Evolutionary conservation across 2,888 invertebrate species (phyloP), one percentile per base, ranked within the genome.

Genomic region (Urechis unicinctus): DNA sequence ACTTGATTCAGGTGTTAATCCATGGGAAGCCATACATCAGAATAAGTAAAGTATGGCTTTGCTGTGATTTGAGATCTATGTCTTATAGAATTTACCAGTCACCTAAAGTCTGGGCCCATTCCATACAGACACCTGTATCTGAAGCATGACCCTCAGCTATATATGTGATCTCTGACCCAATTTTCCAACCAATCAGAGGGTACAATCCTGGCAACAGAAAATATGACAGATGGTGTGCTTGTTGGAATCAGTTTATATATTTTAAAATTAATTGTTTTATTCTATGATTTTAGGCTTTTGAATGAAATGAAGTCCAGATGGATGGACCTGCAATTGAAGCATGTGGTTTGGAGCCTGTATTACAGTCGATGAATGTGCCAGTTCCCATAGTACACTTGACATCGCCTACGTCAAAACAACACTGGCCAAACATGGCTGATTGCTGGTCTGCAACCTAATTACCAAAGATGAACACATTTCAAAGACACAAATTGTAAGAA

Each of bases 121-220:
- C 85, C 4, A 97, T 85, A 5, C 91, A 83, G 1, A 88, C 86
- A 0, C 94, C 95, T 0, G 91, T 89, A 73, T 96, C 94, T 64
- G 89, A 87, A 6, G 90, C 88, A 0, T 88, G 83, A 0, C 91
- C 93, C 77, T 97, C 96, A 0, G 88, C 87, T 41, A 89, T 81
- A 74, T 86, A 93, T 2, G 70, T 71, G 13, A 68, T 29, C 64
- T 85, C 82, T 22, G 81, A 76, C 3, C 81, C 79, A 36, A 85
- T 79, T 62, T 82, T 82, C 95, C 96, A 97, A 0, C 88, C 95
- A 36, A 96, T 87, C 26, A 96, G 79, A 0, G 97, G 96, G 79
- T 94, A 94, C 41, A 94, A 82, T 0, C 93, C 85, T 84, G 59
- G 1, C 25, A 13, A 13, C 17, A 36, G 17, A 36, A 17, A 36